Evolutionary conservation across 2,888 invertebrate species (phyloP), one percentile per base, ranked within the genome.

Genomic region (Chrysomela aeneicollis): DNA sequence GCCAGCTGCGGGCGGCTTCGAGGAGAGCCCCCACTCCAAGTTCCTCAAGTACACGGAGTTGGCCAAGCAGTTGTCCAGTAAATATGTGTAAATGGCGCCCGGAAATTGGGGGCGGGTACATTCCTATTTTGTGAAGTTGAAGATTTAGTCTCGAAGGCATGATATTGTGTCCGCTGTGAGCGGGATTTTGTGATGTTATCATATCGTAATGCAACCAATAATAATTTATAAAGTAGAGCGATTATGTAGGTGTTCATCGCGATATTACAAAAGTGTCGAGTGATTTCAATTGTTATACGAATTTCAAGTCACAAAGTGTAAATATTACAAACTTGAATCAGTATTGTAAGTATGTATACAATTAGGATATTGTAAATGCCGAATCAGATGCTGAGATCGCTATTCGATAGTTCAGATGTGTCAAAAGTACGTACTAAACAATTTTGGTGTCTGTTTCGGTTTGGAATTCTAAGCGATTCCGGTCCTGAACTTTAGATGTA

Each of bases 21-120:
- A 95, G 79, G 96, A 96, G 84, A 95, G 94, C 82, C 94, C 95
- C 55, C 95, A 96, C 85, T 95, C 97, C 77, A 98, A 97, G 87
- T 97, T 97, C 87, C 91, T 97, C 76, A 97, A 97, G 87, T 98
- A 98, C 86, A 97, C 97, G 82, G 97, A 98, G 86, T 90, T 98
- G 85, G 98, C 98, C 79, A 97, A 97, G 85, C 97, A 98, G 86
- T 87, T 98, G 83, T 97, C 97, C 82, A 96, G 95, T 86, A 97
- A 97, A 87, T 96, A 95, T 87, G 93, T 93, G 88, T 94, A 92
- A 89, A 85, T 75, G 75, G 67, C 71, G 73, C 68, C 71, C 58
- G 42, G 3, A 5, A 3, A 21, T 62, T 54, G 35, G 35, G 35
- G 35, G 12, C 59, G 61, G 62, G 55, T 72, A 74, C 76, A 76